Evolutionary conservation across 2,888 invertebrate species (phyloP), one percentile per base, ranked within the genome.

Genomic region (Ochlodes sylvanus): DNA sequence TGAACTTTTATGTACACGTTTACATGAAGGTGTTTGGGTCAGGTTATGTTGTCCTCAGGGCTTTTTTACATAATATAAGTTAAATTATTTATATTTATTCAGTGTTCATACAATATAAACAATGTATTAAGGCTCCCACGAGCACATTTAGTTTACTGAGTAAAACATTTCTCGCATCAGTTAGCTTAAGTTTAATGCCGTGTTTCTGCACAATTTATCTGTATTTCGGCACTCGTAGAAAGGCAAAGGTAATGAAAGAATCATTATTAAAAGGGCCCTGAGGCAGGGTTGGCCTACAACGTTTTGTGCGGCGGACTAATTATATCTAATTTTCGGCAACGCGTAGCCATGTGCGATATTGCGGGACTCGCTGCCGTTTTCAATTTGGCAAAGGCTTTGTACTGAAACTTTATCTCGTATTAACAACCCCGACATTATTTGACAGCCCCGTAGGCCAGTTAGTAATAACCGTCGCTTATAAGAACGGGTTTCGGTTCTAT

Each of bases 301-400:
- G 70, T 17, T 50, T 50, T 42, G 44, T n/a, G 32, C 60, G 76
- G 74, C 75, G 73, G 76, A 80, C 79, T 87, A 88, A 88, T 88
- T 87, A 87, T 88, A 88, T 87, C 79, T 82, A 86, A 86, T 88
- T 88, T 86, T 83, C 81, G 80, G 81, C 83, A 82, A 87, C 82
- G 85, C 83, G 80, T 77, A 79, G 77, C 81, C 82, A 79, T 81
- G 83, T 82, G 82, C 79, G 80, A 78, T 81, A 80, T 81, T 82
- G 76, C 70, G 79, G 76, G 75, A 75, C 75, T 77, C 71, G 68
- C 67, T 54, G 69, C 67, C 42, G 68, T 70, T 70, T 62, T 69
- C 69, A 70, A 69, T 66, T 69, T 61, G 66, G 57, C 63, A 72
- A 70, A 65, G 47, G 66, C 50, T 68, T 61, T 17, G 54, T 41